Conservation (phyloP, 2,888 invertebrate species). For the Melipona beecheii region DNA sequence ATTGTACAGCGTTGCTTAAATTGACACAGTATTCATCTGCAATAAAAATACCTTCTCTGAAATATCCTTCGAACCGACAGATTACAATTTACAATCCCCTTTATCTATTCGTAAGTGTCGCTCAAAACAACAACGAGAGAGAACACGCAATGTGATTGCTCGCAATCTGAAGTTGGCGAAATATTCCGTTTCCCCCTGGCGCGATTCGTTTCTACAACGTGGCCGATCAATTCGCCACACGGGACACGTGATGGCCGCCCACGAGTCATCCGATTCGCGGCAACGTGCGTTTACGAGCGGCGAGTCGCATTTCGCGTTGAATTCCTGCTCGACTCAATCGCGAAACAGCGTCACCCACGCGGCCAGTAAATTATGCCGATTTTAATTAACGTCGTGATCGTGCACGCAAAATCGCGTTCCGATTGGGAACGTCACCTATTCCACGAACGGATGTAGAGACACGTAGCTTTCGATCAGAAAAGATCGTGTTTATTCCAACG, state of each 20-base stretch:
- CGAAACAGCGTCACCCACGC: slow-evolving; percentile 35
- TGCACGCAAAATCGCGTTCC: slow-evolving; percentile 3
- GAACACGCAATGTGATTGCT: background rate
- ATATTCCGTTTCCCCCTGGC: background rate
- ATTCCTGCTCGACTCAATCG: background rate
- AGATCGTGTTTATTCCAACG: slow-evolving; percentile 15
- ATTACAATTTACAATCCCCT: background rate
- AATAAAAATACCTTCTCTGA: no score
- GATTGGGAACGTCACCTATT: slow-evolving; percentile 7
- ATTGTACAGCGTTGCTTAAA: no score
- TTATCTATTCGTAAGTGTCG: background rate
- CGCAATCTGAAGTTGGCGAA: slow-evolving; percentile 1
- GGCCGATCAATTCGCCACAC: slow-evolving; percentile 36
- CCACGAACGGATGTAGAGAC: slow-evolving; percentile 3
- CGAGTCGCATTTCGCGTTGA: background rate
- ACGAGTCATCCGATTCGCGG: slow-evolving; percentile 41
- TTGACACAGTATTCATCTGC: no score
- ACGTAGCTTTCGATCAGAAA: background rate
- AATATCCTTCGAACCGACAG: background rate
- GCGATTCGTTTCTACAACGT: background rate
- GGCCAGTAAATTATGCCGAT: slow-evolving; percentile 20
- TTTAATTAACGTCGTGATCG: slow-evolving; percentile 38
- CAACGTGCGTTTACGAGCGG: slow-evolving; percentile 21
- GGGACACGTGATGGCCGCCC: slow-evolving; percentile 55
- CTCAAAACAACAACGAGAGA: background rate